A percentile compares a stretch with the other conserved stretches of the same genome.
Evolutionary conservation across 1,140 invertebrate species (phyloP).

Genomic region (Oncopodura yosiiana): DNA sequence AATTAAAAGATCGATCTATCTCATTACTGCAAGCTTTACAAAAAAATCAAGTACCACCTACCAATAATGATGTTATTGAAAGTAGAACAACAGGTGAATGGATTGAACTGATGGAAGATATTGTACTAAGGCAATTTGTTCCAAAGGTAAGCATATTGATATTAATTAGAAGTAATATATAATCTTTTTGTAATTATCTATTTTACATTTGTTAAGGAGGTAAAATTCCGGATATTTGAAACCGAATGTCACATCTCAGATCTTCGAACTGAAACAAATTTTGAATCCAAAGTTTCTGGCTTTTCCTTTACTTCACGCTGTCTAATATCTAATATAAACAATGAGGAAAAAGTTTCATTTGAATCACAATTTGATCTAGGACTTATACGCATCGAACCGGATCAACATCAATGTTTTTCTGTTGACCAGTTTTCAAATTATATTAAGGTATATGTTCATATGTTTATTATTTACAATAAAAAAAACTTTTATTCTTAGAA

Average conservation of each 20-base stretch:
- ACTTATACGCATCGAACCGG: conserved; percentile 33
- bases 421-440: conserved; percentile 35
- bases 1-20: conserved; percentile 26
- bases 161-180: not conserved
- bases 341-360: conserved; percentile 21
- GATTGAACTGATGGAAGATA: conserved; percentile 26
- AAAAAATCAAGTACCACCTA: not conserved
- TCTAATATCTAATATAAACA: conserved; percentile 12
- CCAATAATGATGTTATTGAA: not conserved
- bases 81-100: not conserved
- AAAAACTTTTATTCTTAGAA: conserved; percentile 1
- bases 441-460: conserved; percentile 26
- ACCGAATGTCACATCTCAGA: conserved; percentile 32
- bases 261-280: conserved; percentile 14
- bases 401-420: conserved; percentile 31
- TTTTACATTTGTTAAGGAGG: conserved; percentile 19
- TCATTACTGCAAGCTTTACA: not conserved
- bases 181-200: not conserved
- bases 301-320: conserved; percentile 33
- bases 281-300: conserved; percentile 28
- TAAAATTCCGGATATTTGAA: conserved; percentile 33
- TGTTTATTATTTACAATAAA: not conserved
- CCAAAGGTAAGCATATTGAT: conserved; percentile 25
- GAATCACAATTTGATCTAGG: conserved; percentile 33
- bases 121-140: conserved; percentile 27